A percentile compares a stretch with the other conserved stretches of the same genome.
Evolutionary conservation across 2,113 vertebrate species (phyloP).

Genomic region (Dicrurus megarhynchus): DNA sequence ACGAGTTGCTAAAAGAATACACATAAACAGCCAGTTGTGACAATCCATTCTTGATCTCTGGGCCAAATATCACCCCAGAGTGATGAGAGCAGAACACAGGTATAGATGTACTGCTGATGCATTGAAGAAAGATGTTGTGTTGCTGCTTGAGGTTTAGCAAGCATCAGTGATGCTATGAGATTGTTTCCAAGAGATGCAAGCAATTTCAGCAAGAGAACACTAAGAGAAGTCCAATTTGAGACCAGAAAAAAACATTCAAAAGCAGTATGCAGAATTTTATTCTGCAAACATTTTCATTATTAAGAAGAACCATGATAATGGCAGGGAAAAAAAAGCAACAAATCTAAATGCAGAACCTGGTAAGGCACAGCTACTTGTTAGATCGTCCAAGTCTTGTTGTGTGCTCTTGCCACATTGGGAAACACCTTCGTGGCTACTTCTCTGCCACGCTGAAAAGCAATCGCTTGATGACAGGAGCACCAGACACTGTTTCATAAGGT

Average conservation of each 20-base stretch:
- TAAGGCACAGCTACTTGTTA: neutral
- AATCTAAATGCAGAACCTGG: neutral
- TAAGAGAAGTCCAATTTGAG: neutral
- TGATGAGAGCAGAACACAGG: neutral
- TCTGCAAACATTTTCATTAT: neutral
- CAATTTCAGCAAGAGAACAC: neutral
- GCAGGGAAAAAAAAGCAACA: fast-evolving
- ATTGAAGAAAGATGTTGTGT: neutral
- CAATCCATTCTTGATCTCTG: neutral
- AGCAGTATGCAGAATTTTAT: neutral
- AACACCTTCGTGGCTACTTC: neutral
- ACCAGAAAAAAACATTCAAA: neutral
- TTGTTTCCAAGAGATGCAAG: neutral
- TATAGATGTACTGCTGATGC: neutral
- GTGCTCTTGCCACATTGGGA: neutral
- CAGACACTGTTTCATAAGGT: neutral
- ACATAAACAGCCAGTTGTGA: neutral
- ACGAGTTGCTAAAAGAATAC: neutral
- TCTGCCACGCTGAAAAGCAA: neutral
- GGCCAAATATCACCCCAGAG: neutral
- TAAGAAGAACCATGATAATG: neutral
- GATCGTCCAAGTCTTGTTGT: neutral
- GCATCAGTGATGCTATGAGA: neutral
- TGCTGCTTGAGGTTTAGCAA: neutral
- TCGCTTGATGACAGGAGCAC: neutral